Percentiles rank a stretch among this genome's conserved stretches.
These are phyloP conservation scores for Seira musarum DNA, from an alignment of 2,888 invertebrate genomes.

Conservation along the genomic window DNA sequence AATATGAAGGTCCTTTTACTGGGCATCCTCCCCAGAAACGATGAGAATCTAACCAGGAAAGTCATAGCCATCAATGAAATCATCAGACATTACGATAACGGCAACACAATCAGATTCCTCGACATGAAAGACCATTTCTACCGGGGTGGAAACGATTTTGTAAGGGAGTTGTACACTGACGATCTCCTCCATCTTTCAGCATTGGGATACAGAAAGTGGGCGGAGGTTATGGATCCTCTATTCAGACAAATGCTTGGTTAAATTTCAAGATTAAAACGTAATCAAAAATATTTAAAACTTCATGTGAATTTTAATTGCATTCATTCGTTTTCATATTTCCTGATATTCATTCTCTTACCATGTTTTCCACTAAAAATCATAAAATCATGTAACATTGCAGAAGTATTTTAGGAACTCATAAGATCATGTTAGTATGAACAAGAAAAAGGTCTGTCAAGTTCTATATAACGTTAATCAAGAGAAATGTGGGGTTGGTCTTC, in stretches of 20 bases:
- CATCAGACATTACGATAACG: constrained; percentile 56
- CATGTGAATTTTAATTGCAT: too few relatives aligned
- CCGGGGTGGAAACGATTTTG: constrained; percentile 49
- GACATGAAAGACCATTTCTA: constrained; percentile 66
- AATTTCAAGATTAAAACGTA: too few relatives aligned
- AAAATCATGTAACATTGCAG: too few relatives aligned
- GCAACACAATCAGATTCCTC: constrained; percentile 56
- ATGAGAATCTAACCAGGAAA: constrained; percentile 3
- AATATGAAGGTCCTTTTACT: constrained; percentile 51
- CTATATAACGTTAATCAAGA: constrained; percentile 66
- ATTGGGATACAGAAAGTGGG: constrained; percentile 66
- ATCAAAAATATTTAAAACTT: too few relatives aligned
- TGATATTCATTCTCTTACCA: too few relatives aligned
- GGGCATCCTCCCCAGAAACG: constrained; percentile 55
- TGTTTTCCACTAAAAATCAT: too few relatives aligned
- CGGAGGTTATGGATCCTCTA: constrained; percentile 58
- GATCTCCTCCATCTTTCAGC: constrained; percentile 60
- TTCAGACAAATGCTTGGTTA: constrained; percentile 59
- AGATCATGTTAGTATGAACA: too few relatives aligned
- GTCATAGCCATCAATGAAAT: not conserved
- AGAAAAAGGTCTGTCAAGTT: constrained; percentile 66
- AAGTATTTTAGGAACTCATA: too few relatives aligned
- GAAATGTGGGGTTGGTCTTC: constrained; percentile 66
- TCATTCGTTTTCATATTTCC: too few relatives aligned
- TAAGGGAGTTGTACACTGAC: constrained; percentile 39